Base-by-base conservation (phyloP, 2,797 vertebrate species). In the Galagoides demidoff region DNA sequence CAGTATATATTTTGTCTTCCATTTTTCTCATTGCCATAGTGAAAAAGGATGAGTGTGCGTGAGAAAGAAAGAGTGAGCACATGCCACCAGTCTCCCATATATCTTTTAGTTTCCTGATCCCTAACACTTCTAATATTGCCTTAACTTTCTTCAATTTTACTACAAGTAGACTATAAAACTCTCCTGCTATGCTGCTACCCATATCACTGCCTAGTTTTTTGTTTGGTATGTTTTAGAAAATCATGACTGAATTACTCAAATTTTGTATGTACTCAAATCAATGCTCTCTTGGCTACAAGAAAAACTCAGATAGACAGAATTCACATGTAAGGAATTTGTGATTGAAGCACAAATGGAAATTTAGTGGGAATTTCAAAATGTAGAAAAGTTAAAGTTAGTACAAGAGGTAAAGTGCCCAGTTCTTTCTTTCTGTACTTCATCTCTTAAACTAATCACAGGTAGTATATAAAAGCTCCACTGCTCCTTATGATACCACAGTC, bases 321-420 rank as follows among this genome's bases (percentile, higher is more conserved):
- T 93, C 34, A 88, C 9, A 27, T 70, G 17, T 57, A 71, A 84
- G 39, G 25, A 61, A 57, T 49, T 37, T 95, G 27, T 52, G 19
- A n/a, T 61, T 64, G n/a, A 76, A 61, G 2, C 43, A 43, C 57
- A 85, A 49, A 31, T 34, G 68, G 37, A 13, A 81, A 91, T 77
- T 82, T 82, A 73, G 61, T 43, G 49, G 52, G 27, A 52, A 81
- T 81, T 92, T 93, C n/a, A 92, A 90, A 92, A 77, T 9, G 19
- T 34, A 64, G 39, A 66, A 7, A 89, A 90, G 22, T 83, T 79
- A 37, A 91, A 66, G 16, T 90, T 45, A 74, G 19, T 37, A 27
- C 5, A 64, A 94, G 49, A 92, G 43, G 52, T n/a, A 34, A 89
- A 90, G 43, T 23, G 8, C 10, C 27, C 5, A 31, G 16, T 61